These are phyloP conservation scores for Drosophila pallidifrons DNA, from an alignment of 1,140 invertebrate genomes.

Conservation along the genomic window DNA sequence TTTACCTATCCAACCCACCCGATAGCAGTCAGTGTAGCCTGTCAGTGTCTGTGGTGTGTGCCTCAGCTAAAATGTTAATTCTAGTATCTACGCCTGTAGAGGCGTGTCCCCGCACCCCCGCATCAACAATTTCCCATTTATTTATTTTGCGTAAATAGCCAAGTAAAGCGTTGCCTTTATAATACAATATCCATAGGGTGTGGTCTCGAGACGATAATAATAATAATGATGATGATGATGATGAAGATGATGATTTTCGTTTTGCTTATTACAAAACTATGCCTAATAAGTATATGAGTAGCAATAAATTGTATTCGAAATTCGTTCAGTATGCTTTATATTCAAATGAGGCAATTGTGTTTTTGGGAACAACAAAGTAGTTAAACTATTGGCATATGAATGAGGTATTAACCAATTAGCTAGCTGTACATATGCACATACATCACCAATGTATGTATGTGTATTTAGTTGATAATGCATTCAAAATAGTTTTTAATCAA, in stretches of 20 bases:
- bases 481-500: conserved; percentile 42
- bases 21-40: conserved; percentile 37
- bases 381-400: conserved; percentile 76
- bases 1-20: conserved; percentile 48
- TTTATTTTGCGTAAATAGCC: conserved; percentile 21
- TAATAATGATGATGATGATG: not conserved
- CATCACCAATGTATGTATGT: not conserved
- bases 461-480: conserved; percentile 35
- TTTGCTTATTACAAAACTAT: conserved; percentile 27
- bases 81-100: not conserved
- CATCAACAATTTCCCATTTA: not conserved
- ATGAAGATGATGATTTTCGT: conserved; percentile 21
- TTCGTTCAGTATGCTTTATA: conserved; percentile 63
- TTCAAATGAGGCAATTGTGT: conserved; percentile 68
- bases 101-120: not conserved
- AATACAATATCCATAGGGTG: conserved; percentile 12
- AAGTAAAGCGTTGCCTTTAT: conserved; percentile 16
- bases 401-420: conserved; percentile 55
- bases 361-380: conserved; percentile 84
- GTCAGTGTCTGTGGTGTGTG: conserved; percentile 69
- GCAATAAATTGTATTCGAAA: conserved; percentile 55
- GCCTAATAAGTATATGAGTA: conserved; percentile 38
- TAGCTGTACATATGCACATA: conserved; percentile 63
- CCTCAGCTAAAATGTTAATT: conserved; percentile 37
- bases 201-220: not conserved